Evolutionary conservation across 2,797 vertebrate species (phyloP).

Genomic region (Phoeniculus purpureus): DNA sequence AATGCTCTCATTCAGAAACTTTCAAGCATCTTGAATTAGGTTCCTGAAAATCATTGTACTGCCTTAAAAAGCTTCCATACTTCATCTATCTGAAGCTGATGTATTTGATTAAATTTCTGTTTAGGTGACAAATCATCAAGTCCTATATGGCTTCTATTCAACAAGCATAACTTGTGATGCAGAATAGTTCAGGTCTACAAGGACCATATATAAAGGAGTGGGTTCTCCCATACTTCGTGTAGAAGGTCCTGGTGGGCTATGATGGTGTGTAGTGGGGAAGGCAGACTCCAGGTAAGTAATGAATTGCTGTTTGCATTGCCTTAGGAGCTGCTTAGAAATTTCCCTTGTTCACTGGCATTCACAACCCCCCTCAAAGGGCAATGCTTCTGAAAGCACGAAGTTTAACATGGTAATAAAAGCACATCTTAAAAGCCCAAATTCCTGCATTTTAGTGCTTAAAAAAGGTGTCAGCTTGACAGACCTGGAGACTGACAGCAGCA

Average conservation of each 20-base stretch:
- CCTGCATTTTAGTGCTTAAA: neutral
- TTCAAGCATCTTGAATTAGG: neutral
- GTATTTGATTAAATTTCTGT: neutral
- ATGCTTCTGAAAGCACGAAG: neutral
- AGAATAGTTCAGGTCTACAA: neutral
- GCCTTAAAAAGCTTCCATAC: neutral
- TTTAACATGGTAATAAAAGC: conserved; percentile 16
- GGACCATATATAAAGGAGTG: neutral
- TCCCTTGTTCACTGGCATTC: neutral
- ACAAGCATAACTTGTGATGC: neutral
- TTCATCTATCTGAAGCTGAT: neutral
- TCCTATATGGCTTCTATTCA: neutral
- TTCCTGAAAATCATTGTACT: neutral
- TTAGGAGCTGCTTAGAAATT: neutral
- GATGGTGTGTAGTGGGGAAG: neutral
- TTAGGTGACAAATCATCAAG: neutral
- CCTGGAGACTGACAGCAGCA: conserved; percentile 65
- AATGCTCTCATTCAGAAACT: neutral
- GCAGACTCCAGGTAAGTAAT: neutral
- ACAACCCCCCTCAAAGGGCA: neutral
- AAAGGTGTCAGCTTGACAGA: conserved; percentile 65
- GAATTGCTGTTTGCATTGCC: neutral
- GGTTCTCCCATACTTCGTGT: neutral
- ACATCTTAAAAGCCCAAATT: conserved; percentile 37
- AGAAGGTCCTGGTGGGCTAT: neutral